Base-by-base conservation (phyloP, 2,797 vertebrate species). In the Sebastes reedi region DNA sequence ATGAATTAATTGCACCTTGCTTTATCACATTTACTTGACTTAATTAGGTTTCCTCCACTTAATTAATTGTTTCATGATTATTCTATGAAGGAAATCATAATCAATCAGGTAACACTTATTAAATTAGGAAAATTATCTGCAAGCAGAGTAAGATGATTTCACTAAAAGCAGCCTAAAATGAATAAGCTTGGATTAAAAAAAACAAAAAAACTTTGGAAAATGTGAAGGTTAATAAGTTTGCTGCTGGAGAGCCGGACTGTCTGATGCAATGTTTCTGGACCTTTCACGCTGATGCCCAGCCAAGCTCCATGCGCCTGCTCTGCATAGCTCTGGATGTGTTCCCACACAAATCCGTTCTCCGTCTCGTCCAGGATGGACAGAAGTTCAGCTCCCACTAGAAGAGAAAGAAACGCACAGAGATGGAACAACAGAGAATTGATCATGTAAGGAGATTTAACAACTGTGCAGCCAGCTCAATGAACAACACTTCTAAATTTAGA, bases 271-370 rank as follows among this genome's bases (percentile, higher is more conserved):
- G 80, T 90, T 96, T 96, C 96, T 94, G 96, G 96, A 85, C 97
- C 95, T 93, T 96, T 99, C 84, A 98, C 97, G 75, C 93, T 97
- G 96, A 99, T 97, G 89, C 98, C 98, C 67, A 99, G 96, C 98
- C 98, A 99, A 67, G 98, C 98, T 0, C 98, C 98, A 14, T 95
- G 91, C 39, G 96, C 96, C 67, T 97, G 95, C 24, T 96, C 96
- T 68, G 97, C 95, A 0, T 96, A 96, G 0, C 95, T 94, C 94
- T 99, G 97, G 70, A 99, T 97, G 70, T 99, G 98, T 79, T 99
- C 97, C 98, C 96, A 98, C 72, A 99, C 93, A 11, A 99, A 99
- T 62, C 97, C 89, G 0, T 99, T 99, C 93, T 99, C 98, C 4
- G 89, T 96, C 89, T 99, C 98, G 9, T 99, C 98, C 89, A 96